phyloP scores from a whole-genome alignment of 2,113 vertebrate species.

The Mustelus asterias region DNA sequence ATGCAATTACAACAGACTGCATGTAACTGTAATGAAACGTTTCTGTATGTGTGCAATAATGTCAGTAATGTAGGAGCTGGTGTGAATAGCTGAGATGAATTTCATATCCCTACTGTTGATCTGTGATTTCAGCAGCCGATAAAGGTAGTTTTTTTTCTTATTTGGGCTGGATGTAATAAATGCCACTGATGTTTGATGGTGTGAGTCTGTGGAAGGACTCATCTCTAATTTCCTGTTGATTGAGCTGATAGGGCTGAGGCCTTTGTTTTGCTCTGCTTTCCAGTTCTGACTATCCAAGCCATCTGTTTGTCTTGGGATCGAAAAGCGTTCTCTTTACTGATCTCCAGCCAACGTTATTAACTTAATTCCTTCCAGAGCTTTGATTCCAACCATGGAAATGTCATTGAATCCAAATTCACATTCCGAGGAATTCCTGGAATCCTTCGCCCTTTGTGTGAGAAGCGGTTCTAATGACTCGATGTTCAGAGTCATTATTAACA shows the following conservation, averaged over 20 bases:
- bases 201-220: not conserved
- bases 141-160: not conserved
- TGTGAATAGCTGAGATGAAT: not conserved
- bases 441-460: not conserved
- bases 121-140: not conserved
- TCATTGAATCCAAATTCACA: constrained; percentile 15
- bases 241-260: not conserved
- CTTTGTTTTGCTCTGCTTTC: not conserved
- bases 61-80: not conserved
- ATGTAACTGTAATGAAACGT: not conserved
- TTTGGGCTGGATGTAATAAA: not conserved
- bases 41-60: not conserved
- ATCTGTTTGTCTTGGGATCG: not conserved
- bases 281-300: not conserved
- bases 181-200: not conserved
- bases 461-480: not conserved
- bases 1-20: too few species aligned
- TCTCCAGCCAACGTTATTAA: not conserved
- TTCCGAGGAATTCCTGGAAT: not conserved
- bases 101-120: not conserved
- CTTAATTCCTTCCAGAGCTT: not conserved
- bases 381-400: constrained; percentile 9
- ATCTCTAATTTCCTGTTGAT: constrained; percentile 13
- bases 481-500: not conserved
- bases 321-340: not conserved